phyloP scores from a whole-genome alignment of 2,797 vertebrate species.

The Nothura maculosa region DNA sequence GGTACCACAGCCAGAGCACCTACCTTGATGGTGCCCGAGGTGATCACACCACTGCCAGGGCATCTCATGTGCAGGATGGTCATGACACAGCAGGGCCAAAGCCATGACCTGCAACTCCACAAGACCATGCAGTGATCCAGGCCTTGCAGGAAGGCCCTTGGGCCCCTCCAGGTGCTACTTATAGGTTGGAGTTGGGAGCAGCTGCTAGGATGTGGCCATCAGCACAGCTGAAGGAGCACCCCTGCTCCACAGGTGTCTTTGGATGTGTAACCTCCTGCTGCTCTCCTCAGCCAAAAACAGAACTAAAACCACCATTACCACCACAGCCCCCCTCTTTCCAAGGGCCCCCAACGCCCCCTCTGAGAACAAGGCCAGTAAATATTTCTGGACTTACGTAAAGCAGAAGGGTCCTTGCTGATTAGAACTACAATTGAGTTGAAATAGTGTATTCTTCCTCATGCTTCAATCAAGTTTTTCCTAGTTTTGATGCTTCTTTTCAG shows the following conservation, averaged over 20 bases:
- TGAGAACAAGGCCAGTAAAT: not conserved
- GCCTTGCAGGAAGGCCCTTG: rapidly evolving
- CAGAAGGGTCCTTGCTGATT: not conserved
- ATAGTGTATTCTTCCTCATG: not conserved
- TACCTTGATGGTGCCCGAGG: rapidly evolving
- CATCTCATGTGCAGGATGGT: not conserved
- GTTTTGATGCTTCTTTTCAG: not conserved
- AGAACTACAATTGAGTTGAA: not conserved
- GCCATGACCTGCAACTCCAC: rapidly evolving
- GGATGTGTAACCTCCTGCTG: not conserved
- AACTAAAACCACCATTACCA: not conserved
- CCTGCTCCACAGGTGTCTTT: not conserved
- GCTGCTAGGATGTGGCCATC: conserved; percentile 48
- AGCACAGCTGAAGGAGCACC: not conserved
- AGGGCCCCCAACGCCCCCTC: rapidly evolving
- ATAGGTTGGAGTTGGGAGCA: not conserved
- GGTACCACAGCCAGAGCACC: rapidly evolving
- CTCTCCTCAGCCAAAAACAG: not conserved
- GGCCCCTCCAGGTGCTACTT: not conserved
- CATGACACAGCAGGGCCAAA: rapidly evolving
- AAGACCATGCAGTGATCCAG: rapidly evolving
- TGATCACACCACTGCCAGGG: rapidly evolving
- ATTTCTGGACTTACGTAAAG: not conserved
- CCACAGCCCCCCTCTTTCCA: rapidly evolving
- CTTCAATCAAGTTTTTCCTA: not conserved